Base-by-base conservation (phyloP, 2,113 vertebrate species). In the Coregonus clupeaformis region DNA sequence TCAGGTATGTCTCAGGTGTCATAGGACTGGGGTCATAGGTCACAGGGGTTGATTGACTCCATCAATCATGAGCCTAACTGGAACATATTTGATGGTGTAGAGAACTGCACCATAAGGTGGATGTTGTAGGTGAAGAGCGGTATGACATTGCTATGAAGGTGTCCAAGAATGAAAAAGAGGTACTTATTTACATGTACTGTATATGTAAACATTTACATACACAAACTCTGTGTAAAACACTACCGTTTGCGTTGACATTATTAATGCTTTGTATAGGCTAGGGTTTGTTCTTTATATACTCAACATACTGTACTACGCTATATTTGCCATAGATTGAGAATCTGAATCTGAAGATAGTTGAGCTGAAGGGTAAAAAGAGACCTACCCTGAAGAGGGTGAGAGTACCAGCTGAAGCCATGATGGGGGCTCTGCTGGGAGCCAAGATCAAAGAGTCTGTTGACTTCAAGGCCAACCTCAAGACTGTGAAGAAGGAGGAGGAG, bases 331-430 rank as follows among this genome's bases (percentile, higher is more conserved):
- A 60, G 18, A 60, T 60, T 60, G 57, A 60, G 24, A 60, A 91
- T 74, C 84, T 94, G 72, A 85, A 85, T 71, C 89, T 90, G 79
- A 94, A 95, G 85, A 92, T 94, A 74, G 86, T 75, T 78, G 92
- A 94, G 73, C 63, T 94, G 74, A 93, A 93, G 84, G 94, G 93
- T 20, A 94, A 94, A 84, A 95, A 94, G 84, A 89, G 93, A 68
- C 93, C 93, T 24, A 87, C 83, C 30, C 89, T 94, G 78, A 92
- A 64, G 77, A 92, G 92, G 80, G 93, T 94, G 47, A 88, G 92
- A 69, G 92, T 94, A 57, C 94, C 93, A 1, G 91, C 94, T n/a
- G 92, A 94, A 9, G 93, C 93, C 83, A 93, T 94, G 92, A 63
- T 94, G 74, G 91, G 93, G 25, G 93, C 93, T 49, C 87, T 94